Conservation (phyloP, 92 coral and sea anemone genomes). For the Phenganax stokvisi region DNA sequence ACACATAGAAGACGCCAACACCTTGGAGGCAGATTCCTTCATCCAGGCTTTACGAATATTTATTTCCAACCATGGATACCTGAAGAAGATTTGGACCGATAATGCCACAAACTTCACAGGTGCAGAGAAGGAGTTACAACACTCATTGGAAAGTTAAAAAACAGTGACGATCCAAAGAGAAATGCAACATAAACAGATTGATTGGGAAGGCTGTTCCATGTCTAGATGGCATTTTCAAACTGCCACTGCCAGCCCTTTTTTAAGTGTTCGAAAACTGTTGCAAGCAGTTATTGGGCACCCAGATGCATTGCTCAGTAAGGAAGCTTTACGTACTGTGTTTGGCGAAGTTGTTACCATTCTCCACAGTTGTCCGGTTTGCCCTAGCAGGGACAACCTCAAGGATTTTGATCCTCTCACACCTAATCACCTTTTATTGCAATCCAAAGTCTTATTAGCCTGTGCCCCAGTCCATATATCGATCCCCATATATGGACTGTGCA, state of each 20-base stretch:
- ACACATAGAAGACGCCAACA: slow-evolving; percentile 47
- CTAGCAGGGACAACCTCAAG: slow-evolving; percentile 53
- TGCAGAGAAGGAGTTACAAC: slow-evolving; percentile 36
- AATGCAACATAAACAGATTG: slow-evolving; percentile 41
- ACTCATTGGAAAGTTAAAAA: slow-evolving; percentile 19
- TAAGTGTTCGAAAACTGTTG: slow-evolving; percentile 54
- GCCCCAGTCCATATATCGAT: too few relatives aligned
- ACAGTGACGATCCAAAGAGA: slow-evolving; percentile 31
- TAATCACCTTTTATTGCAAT: slow-evolving; percentile 54
- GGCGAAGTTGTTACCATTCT: slow-evolving; percentile 49
- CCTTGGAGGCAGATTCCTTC: slow-evolving; percentile 36
- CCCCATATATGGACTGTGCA: too few relatives aligned
- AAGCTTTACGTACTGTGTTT: slow-evolving; percentile 8
- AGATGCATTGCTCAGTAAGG: slow-evolving; percentile 32
- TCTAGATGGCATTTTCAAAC: slow-evolving; percentile 56
- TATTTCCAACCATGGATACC: slow-evolving; percentile 37
- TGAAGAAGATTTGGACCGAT: slow-evolving; percentile 39
- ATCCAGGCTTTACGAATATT: slow-evolving; percentile 38
- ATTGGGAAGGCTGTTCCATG: slow-evolving; percentile 46
- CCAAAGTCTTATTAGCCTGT: slow-evolving; percentile 32
- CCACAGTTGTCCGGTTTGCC: slow-evolving; percentile 57
- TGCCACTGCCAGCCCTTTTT: slow-evolving; percentile 51
- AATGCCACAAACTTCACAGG: slow-evolving; percentile 42
- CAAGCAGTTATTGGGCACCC: slow-evolving; percentile 52
- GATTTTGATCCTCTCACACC: slow-evolving; percentile 61